Percentiles rank a stretch among this genome's conserved stretches.
These are phyloP conservation scores for Acronicta alni DNA, from an alignment of 2,888 invertebrate genomes.

Conservation along the genomic window DNA sequence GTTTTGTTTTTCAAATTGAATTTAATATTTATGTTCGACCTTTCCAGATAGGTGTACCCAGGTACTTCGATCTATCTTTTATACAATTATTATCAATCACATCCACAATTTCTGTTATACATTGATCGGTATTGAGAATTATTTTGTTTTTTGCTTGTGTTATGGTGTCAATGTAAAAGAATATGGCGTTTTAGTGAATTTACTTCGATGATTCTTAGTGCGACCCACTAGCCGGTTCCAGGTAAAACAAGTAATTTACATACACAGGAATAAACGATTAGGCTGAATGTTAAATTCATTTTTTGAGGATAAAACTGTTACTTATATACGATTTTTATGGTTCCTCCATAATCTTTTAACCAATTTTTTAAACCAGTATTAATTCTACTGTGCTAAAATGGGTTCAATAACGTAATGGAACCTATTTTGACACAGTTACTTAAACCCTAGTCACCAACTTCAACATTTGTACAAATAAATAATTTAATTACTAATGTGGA, in stretches of 20 bases:
- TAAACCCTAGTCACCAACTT: too few species aligned
- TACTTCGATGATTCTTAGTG: conserved; percentile 4
- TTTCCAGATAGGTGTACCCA: conserved; percentile 43
- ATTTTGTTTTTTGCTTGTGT: conserved; percentile 16
- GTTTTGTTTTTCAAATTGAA: conserved; percentile 54
- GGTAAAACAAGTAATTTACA: conserved; percentile 39
- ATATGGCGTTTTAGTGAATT: background rate
- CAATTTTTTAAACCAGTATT: too few species aligned
- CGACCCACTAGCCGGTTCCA: conserved; percentile 12
- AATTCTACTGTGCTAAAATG: too few species aligned
- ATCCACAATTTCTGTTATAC: conserved; percentile 12
- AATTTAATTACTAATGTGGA: too few species aligned
- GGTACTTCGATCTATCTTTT: conserved; percentile 4
- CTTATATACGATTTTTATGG: conserved; percentile 21
- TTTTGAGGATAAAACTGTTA: conserved; percentile 8
- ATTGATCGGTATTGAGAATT: conserved; percentile 17
- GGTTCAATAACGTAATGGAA: too few species aligned
- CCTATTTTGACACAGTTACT: too few species aligned
- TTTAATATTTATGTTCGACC: conserved; percentile 55
- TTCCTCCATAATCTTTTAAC: conserved; percentile 2
- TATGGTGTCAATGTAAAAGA: conserved; percentile 30
- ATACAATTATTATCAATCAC: conserved; percentile 13
- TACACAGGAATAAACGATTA: conserved; percentile 15
- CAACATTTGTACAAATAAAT: too few species aligned
- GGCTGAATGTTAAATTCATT: conserved; percentile 19